Base-by-base conservation (phyloP, 2,888 invertebrate species). In the Mythimna ferrago region DNA sequence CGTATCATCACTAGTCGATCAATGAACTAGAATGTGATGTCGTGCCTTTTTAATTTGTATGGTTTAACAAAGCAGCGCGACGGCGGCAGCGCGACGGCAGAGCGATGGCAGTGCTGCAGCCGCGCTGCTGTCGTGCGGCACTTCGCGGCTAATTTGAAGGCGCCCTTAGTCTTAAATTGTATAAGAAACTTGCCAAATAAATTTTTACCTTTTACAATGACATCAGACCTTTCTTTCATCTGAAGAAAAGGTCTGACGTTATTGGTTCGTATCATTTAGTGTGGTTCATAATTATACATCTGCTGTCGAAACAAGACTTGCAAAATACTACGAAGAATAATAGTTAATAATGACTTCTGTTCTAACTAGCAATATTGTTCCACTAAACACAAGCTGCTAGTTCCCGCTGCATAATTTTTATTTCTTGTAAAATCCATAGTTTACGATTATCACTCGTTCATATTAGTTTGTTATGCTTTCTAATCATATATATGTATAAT, bases 401-500 rank as follows among this genome's bases (percentile, higher is more conserved):
- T 62, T 63, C 44, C 32, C 16, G 16, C 38, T 38, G 57, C 57
- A 62, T 58, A 61, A 26, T 5, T 57, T 71, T 53, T 62, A 66
- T 67, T 80, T 85, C 60, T 35, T 70, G 53, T 71, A 51, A 66
- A 66, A 69, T 71, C 71, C 70, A 73, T 78, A 80, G 73, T 76
- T 63, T 65, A 57, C 72, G 53, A 69, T 68, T 69, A 60, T 41
- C 57, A 73, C 60, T 21, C 35, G 61, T 69, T 60, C 41, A 75
- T 61, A 74, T 74, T 73, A 71, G 51, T n/a, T 54, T 48, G 67
- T 54, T 60, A 84, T 84, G 84, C 88, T 87, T 87, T 88, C 86
- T 84, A 76, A 75, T 58, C 26, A 26, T 26, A 26, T 26, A 26
- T 2, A 26, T 87, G 68, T 76, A 80, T 73, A 26, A 26, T 76